These are phyloP conservation scores for Acanthisitta chloris DNA, from an alignment of 2,113 vertebrate genomes.

Conservation along the genomic window DNA sequence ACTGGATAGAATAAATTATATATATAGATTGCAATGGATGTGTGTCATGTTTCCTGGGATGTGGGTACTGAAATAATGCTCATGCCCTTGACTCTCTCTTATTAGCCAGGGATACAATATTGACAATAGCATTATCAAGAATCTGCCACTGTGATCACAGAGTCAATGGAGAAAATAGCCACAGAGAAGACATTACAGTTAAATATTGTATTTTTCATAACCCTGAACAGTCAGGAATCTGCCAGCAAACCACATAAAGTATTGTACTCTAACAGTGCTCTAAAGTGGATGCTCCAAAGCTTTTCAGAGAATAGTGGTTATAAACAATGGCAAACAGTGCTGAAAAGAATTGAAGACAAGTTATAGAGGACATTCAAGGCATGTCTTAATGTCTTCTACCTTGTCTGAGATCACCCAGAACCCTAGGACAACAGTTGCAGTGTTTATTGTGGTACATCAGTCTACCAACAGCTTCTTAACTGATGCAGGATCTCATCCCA, in stretches of 20 bases:
- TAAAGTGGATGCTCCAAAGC: not conserved
- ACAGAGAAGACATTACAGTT: not conserved
- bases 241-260: not conserved
- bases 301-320: not conserved
- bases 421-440: not conserved
- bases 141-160: not conserved
- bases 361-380: not conserved
- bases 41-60: not conserved
- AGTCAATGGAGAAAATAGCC: not conserved
- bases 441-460: not conserved
- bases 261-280: not conserved
- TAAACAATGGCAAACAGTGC: not conserved
- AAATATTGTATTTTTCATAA: not conserved
- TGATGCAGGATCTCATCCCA: not conserved
- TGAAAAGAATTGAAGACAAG: not conserved
- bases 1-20: not conserved
- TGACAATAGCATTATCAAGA: not conserved
- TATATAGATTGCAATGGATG: not conserved
- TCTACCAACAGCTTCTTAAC: not conserved
- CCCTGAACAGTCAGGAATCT: not conserved
- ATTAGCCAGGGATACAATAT: not conserved
- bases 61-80: not conserved
- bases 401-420: not conserved
- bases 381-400: not conserved
- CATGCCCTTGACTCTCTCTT: not conserved